Evolutionary conservation across 1,140 invertebrate species (phyloP), one percentile per base, ranked within the genome.

Genomic region (Leptinotarsa defecta): DNA sequence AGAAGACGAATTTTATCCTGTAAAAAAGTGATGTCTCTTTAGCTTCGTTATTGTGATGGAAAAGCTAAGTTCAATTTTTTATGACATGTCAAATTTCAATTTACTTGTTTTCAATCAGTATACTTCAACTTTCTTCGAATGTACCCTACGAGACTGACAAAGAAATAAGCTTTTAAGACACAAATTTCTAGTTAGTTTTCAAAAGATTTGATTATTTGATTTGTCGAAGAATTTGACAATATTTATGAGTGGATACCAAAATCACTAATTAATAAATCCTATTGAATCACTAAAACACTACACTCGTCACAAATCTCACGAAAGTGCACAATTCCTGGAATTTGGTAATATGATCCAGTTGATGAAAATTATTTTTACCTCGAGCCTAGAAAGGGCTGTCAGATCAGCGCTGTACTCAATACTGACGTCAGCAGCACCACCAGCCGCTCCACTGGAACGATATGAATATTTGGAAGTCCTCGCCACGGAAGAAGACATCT

Each of bases 1-100:
- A 98, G 91, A 84, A 98, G 94, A 88, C 96, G 95, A 88, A 98
- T 96, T 91, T 98, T 98, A 89, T 98, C 96, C 96, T 98, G 91
- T 86, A 95, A 93, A 79, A 78, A 57, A 57, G 52, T 57, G n/a
- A 57, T 57, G 52, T 57, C 34, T 43, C 34, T 43, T 43, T 43
- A 43, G 34, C 34, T 43, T 11, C 34, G 8, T 43, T 43, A 43
- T 11, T 43, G 34, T 43, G 34, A 43, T 11, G 34, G 8, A 43
- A 43, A 43, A 43, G 8, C 34, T 43, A 43, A 43, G 2, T 43
- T 8, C 0, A 43, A 43, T 43, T 11, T 11, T 43, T 43, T 43
- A 11, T 11, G 34, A 43, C 34, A 43, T 43, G 34, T 11, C 0
- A 43, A 43, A 43, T 43, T 43, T 11, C 3, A 43, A 43, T 43